Evolutionary conservation across 2,888 invertebrate species (phyloP).

Genomic region (Spodoptera littoralis): DNA sequence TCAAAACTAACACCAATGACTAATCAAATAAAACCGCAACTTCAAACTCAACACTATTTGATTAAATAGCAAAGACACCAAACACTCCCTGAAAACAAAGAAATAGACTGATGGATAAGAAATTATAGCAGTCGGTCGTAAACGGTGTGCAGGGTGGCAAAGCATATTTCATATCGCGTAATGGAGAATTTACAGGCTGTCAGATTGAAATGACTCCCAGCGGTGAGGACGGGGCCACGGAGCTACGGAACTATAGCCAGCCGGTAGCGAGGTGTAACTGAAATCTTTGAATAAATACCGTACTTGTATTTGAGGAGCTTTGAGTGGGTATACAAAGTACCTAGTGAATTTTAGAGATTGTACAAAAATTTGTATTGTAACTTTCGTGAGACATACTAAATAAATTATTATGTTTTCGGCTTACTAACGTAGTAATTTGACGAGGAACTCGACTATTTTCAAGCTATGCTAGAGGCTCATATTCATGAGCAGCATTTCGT

Average conservation of each 20-base stretch:
- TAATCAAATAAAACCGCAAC: neutral
- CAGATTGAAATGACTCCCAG: constrained; percentile 87
- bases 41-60: constrained; percentile 23
- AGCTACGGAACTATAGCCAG: constrained; percentile 55
- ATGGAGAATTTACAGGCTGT: constrained; percentile 89
- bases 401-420: too few species aligned
- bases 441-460: too few species aligned
- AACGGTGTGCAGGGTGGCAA: constrained; percentile 72
- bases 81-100: constrained; percentile 57
- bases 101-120: constrained; percentile 68
- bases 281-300: constrained; percentile 46
- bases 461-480: too few species aligned
- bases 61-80: constrained; percentile 44
- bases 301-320: too few species aligned
- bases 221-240: constrained; percentile 69
- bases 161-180: constrained; percentile 89
- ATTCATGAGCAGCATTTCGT: too few species aligned
- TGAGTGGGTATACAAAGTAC: too few species aligned
- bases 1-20: neutral
- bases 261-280: constrained; percentile 59
- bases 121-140: constrained; percentile 74
- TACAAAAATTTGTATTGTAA: too few species aligned
- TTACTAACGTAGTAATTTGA: too few species aligned
- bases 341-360: too few species aligned
- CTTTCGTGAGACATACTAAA: too few species aligned